Evolutionary conservation across 1,140 invertebrate genomes (phyloP).

Genomic region (Neelides sp.): DNA sequence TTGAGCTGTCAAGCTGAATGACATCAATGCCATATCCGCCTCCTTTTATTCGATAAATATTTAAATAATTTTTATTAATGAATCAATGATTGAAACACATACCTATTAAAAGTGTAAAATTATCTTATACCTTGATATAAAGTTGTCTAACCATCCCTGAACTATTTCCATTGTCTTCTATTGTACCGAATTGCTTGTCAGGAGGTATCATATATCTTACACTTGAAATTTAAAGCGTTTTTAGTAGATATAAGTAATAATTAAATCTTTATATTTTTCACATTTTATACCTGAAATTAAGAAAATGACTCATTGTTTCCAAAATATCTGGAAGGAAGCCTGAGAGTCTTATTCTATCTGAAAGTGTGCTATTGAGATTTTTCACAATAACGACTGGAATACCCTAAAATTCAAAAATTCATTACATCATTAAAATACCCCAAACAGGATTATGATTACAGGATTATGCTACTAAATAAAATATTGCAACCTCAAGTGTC

Average conservation of each 20-base stretch:
- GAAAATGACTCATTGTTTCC: constrained; percentile 9
- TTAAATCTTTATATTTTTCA: not conserved
- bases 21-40: constrained; percentile 25
- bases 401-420: constrained; percentile 2
- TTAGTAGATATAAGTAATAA: not conserved
- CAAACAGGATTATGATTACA: not conserved
- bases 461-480: not conserved
- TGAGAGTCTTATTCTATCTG: not conserved
- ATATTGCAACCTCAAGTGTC: constrained; percentile 8
- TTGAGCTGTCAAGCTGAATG: constrained; percentile 17
- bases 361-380: not conserved
- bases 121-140: constrained; percentile 14
- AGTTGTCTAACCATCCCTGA: constrained; percentile 26
- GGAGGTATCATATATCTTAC: not conserved
- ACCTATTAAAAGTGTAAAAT: not conserved
- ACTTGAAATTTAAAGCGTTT: not conserved
- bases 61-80: not conserved
- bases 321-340: constrained; percentile 23
- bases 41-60: constrained; percentile 13
- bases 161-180: constrained; percentile 21
- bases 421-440: not conserved
- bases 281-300: constrained; percentile 25
- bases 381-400: constrained; percentile 14
- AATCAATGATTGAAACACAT: not conserved
- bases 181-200: constrained; percentile 22